Evolutionary conservation across 2,888 invertebrate genomes (phyloP).

Genomic region (Clitarchus hookeri): DNA sequence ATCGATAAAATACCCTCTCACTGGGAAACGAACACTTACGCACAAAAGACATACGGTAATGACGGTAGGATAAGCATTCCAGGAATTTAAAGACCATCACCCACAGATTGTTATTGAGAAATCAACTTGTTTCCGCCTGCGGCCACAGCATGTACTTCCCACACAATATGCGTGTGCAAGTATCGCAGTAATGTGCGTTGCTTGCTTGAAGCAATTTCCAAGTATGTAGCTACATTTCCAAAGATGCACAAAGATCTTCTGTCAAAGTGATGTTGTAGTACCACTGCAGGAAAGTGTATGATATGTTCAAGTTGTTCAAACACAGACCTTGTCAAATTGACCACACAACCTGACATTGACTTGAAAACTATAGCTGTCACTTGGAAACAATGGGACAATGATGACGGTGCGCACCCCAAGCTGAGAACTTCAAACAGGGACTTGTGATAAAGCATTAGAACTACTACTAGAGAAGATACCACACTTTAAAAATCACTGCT

Average conservation of each 20-base stretch:
- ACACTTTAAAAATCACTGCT: background rate
- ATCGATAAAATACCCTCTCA: background rate
- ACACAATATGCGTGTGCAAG: background rate
- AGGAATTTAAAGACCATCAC: background rate
- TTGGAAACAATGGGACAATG: conserved; percentile 6
- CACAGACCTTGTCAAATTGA: background rate
- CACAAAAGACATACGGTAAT: conserved; percentile 22
- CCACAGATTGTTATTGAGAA: background rate
- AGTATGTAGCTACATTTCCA: background rate
- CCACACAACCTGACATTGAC: background rate
- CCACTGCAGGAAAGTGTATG: background rate
- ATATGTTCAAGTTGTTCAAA: background rate
- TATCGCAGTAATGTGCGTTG: background rate
- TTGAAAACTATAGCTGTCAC: background rate
- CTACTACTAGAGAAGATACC: background rate
- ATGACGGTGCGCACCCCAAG: background rate
- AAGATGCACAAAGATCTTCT: background rate
- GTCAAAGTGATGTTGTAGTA: background rate
- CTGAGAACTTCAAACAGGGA: background rate
- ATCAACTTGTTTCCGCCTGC: background rate
- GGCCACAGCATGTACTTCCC: background rate
- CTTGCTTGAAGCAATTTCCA: background rate
- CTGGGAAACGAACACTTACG: background rate
- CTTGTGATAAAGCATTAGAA: background rate
- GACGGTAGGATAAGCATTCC: conserved; percentile 12